Base-by-base conservation (phyloP, 2,113 vertebrate genomes). In the Campylorhamphus procurvoides region DNA sequence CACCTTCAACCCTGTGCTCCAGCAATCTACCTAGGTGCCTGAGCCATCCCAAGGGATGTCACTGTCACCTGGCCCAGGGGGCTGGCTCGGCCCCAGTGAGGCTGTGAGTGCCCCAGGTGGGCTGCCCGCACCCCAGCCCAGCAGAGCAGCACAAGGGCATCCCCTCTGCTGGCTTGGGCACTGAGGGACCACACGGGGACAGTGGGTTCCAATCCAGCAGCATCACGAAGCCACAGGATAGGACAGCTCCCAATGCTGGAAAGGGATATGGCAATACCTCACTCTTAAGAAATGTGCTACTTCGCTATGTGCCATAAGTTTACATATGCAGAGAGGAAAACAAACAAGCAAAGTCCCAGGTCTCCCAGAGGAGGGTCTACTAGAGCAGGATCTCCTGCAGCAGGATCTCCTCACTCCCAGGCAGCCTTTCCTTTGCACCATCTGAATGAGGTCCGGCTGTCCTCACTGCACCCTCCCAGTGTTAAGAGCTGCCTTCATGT, bases 41-140 rank as follows among this genome's bases (percentile, higher is more conserved):
- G 1, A 10, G 35, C 22, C 23, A 13, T 10, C 19, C n/a, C 18
- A 13, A 24, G 47, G 60, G 20, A 33, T 9, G 23, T n/a, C n/a
- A 20, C 31, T 7, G 12, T 47, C 14, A 23, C 40, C 39, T 31
- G 62, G 20, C 47, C 19, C 46, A 46, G 46, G 47, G 46, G 22
- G 47, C 47, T 47, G 20, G 12, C 47, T 22, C 22, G 6, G 47
- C 47, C 50, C 25, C 25, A 28, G 25, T 15, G 23, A 59, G n/a
- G n/a, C 58, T 25, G 15, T 25, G 58, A 29, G 40, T 63, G 39
- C 18, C 62, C 2, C 0, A 9, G 2, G 1, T 1, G 3, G 27
- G 12, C n/a, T 1, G 24, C 28, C 64, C 18, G 50, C 33, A 27
- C 8, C 72, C 18, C 27, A 17, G 27, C 18, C 4, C 5, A 8